Base-by-base conservation (phyloP, 2,797 vertebrate genomes). In the Bovichtus variegatus region DNA sequence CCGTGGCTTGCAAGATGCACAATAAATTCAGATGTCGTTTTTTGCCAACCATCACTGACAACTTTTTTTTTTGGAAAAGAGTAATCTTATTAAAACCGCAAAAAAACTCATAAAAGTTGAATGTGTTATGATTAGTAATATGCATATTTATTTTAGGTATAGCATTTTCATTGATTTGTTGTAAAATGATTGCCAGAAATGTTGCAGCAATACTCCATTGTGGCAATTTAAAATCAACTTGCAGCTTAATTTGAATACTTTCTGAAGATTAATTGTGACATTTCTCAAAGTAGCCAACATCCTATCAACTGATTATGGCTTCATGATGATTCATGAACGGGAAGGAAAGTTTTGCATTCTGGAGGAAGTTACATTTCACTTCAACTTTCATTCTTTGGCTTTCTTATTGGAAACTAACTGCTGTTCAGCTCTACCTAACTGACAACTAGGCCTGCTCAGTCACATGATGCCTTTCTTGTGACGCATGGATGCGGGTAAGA, bases 1-100 rank as follows among this genome's bases (percentile, higher is more conserved):
- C 68, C 51, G 58, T 61, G 83, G 50, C 23, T 90, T 78, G 79
- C 76, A 66, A 54, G 71, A 66, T 46, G 65, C 50, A 46, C 62
- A 21, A 66, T 84, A 80, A 91, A 91, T 90, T 84, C 59, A 81
- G 62, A 75, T 61, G 80, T 75, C 3, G 64, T 83, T 85, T 82
- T 31, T 69, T 61, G 78, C 68, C 69, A 88, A 85, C 59, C 74
- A 62, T 76, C 63, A 78, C 57, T 84, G 84, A 90, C 81, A 87
- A 69, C 60, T 81, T 9, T 65, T 65, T 74, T 61, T 58, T 76
- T 80, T 60, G 34, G 47, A 54, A 64, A 78, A 87, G 54, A 81
- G 13, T 70, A 84, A 84, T 88, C 34, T 29, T 23, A 78, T 82
- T 81, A 69, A 77, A 72, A 62, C 46, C 53, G 61, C 15, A 67